A percentile compares a stretch with the other conserved stretches of the same genome.
Conservation (phyloP, 2,113 vertebrate species). For the Oxyura jamaicensis region DNA sequence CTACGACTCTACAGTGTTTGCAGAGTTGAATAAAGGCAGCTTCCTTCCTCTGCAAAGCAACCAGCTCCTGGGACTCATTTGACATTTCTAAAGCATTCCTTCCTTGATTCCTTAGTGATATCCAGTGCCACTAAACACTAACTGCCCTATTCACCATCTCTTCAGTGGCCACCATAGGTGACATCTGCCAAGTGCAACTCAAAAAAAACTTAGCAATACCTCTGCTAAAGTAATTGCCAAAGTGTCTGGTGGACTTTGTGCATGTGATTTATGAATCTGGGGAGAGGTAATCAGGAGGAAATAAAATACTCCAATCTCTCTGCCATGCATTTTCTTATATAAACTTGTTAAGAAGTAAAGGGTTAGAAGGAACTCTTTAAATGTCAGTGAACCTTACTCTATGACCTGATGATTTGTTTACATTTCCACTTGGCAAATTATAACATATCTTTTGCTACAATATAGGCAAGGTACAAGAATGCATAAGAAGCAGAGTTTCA, state of each 20-base stretch:
- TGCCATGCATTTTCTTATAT: not conserved
- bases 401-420: not conserved
- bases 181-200: not conserved
- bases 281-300: not conserved
- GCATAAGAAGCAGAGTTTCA: not conserved
- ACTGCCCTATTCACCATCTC: not conserved
- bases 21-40: not conserved
- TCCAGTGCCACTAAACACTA: not conserved
- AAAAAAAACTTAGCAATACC: not conserved
- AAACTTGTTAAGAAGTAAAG: not conserved
- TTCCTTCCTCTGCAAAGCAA: not conserved
- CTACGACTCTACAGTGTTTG: not conserved
- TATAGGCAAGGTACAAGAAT: not conserved
- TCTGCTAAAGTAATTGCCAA: not conserved
- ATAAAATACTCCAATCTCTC: not conserved
- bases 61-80: not conserved
- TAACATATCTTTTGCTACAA: not conserved
- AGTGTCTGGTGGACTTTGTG: rapidly evolving
- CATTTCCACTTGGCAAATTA: not conserved
- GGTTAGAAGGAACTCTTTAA: not conserved
- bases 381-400: not conserved
- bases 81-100: conserved; percentile 28
- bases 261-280: not conserved
- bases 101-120: not conserved
- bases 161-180: not conserved